These are phyloP conservation scores for Choloepus hoffmanni DNA, from an alignment of 2,113 vertebrate genomes.

Conservation along the genomic window DNA sequence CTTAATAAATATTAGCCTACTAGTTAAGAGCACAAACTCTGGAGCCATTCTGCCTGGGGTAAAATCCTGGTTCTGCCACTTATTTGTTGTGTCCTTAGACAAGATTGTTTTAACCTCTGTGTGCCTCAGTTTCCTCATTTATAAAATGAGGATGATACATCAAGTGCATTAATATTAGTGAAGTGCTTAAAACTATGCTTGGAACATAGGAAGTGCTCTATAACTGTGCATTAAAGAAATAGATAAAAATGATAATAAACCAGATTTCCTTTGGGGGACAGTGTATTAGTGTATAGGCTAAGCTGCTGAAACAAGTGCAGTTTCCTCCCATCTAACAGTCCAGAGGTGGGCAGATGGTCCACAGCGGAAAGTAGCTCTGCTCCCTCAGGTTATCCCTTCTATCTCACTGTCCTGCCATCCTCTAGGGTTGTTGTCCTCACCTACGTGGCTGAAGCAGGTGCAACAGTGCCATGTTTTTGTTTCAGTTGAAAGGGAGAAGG, in stretches of 20 bases:
- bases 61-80: background rate
- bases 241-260: background rate
- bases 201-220: background rate
- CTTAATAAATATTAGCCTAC: rapidly evolving
- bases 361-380: rapidly evolving
- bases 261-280: rapidly evolving
- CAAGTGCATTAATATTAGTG: rapidly evolving
- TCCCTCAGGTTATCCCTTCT: background rate
- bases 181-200: too few relatives aligned
- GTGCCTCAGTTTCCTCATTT: rapidly evolving
- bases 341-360: too few relatives aligned
- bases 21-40: background rate
- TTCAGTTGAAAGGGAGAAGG: background rate
- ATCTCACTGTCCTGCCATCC: background rate
- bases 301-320: too few relatives aligned
- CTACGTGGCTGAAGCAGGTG: background rate
- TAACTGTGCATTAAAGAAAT: rapidly evolving
- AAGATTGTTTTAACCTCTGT: rapidly evolving
- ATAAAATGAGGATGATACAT: rapidly evolving
- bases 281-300: rapidly evolving
- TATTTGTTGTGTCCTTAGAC: background rate
- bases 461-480: background rate
- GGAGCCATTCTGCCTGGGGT: background rate
- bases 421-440: rapidly evolving
- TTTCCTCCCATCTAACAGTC: too few relatives aligned